These are phyloP conservation scores for Brachypteracias leptosomus DNA, from an alignment of 2,113 vertebrate species.

Conservation along the genomic window DNA sequence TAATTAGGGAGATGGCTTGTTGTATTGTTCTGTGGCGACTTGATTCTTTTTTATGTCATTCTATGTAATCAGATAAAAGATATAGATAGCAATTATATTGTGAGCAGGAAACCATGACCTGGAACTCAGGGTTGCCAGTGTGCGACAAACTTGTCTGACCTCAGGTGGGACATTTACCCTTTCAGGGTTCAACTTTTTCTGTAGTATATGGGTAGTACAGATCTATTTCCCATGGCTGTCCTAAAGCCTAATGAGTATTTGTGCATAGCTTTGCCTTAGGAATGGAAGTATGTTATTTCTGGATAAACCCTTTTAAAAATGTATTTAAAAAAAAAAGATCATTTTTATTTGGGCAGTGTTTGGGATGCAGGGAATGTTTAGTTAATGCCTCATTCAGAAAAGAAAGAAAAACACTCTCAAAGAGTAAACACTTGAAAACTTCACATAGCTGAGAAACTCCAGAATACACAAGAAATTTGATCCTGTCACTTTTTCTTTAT, in stretches of 20 bases:
- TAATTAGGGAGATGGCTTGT: conserved; percentile 10
- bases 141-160: not conserved
- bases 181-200: not conserved
- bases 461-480: not conserved
- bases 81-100: not conserved
- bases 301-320: not conserved
- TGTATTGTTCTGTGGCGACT: not conserved
- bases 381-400: not conserved
- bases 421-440: not conserved
- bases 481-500: not conserved
- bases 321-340: no score
- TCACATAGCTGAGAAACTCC: not conserved
- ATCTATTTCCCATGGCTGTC: not conserved
- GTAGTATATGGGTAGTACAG: not conserved
- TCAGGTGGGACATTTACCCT: not conserved
- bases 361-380: fast-evolving
- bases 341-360: not conserved
- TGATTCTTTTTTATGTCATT: not conserved
- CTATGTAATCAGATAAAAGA: not conserved
- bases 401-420: not conserved
- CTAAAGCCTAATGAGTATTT: not conserved
- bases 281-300: fast-evolving
- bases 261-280: not conserved
- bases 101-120: not conserved
- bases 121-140: not conserved